phyloP scores from a whole-genome alignment of 2,113 vertebrate genomes.

The Oreocharis arfaki region DNA sequence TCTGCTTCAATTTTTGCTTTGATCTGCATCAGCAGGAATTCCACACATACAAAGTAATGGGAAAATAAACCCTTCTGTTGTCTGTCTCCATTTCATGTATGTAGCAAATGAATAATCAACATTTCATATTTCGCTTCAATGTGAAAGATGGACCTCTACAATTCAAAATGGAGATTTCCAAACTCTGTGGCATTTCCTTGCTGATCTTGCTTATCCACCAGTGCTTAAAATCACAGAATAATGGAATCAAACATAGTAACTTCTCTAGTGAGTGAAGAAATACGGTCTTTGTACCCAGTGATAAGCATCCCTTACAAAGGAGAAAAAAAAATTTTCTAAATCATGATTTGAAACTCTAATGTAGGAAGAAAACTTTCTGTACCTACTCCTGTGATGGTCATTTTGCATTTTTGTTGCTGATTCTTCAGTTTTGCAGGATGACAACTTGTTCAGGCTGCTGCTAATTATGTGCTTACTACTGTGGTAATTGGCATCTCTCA shows the following conservation, averaged over 20 bases:
- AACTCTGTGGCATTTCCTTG: neutral
- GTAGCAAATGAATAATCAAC: neutral
- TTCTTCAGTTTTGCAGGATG: neutral
- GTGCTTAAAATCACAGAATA: neutral
- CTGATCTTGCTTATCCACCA: neutral
- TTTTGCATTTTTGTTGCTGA: neutral
- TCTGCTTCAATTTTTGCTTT: neutral
- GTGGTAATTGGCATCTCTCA: slow-evolving; percentile 26
- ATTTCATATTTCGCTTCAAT: neutral
- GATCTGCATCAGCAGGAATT: neutral
- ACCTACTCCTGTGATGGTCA: neutral
- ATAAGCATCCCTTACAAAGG: neutral
- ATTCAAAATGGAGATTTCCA: neutral
- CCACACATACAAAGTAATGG: neutral
- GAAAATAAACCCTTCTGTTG: neutral
- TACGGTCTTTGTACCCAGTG: neutral
- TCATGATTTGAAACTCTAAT: neutral
- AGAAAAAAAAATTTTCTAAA: neutral
- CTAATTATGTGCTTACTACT: neutral
- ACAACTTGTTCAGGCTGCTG: neutral
- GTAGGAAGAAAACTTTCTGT: neutral
- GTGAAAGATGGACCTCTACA: neutral
- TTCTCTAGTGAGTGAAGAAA: neutral
- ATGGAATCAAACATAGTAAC: neutral
- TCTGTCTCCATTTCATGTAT: neutral